Percentiles rank a stretch among this genome's conserved stretches.
Evolutionary conservation across 2,888 invertebrate genomes (phyloP).

Genomic region (Lampropteryx suffumata): DNA sequence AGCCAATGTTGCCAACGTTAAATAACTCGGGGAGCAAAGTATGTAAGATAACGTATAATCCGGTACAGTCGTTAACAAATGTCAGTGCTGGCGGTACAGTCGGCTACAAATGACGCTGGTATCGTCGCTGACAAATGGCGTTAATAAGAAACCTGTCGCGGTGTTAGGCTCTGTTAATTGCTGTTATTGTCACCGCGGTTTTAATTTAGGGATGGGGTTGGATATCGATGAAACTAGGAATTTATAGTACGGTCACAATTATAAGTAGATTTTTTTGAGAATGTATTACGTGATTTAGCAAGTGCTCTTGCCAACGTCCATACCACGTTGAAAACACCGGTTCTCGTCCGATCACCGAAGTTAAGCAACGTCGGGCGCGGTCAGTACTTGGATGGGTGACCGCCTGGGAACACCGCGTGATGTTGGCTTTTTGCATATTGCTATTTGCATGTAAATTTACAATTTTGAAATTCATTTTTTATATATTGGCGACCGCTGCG

Average conservation of each 20-base stretch:
- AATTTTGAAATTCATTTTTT: too few relatives aligned
- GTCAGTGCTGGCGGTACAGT: conserved; percentile 14
- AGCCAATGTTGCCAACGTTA: background rate
- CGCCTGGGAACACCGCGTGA: conserved; percentile 60
- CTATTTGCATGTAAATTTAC: too few relatives aligned
- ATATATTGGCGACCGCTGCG: too few relatives aligned
- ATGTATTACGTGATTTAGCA: too few relatives aligned
- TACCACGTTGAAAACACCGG: conserved; percentile 42
- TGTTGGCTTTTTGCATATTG: conserved; percentile 55
- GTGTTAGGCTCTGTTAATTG: conserved; percentile 74
- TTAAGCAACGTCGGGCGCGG: conserved; percentile 73
- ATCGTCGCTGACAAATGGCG: conserved; percentile 69
- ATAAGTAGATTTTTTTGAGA: too few relatives aligned
- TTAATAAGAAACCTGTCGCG: conserved; percentile 81
- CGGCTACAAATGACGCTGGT: conserved; percentile 41
- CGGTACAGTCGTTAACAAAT: conserved; percentile 23
- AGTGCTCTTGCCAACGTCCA: conserved; percentile 24
- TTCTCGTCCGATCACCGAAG: conserved; percentile 77
- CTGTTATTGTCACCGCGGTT: conserved; percentile 54
- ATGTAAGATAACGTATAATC: conserved; percentile 20
- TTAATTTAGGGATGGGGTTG: conserved; percentile 36
- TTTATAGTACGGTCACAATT: too few relatives aligned
- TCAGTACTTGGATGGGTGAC: conserved; percentile 66
- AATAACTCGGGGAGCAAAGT: conserved; percentile 3
- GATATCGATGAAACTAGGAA: conserved; percentile 5